Conservation (phyloP, 2,888 invertebrate species). For the Ptilodon capucinus region DNA sequence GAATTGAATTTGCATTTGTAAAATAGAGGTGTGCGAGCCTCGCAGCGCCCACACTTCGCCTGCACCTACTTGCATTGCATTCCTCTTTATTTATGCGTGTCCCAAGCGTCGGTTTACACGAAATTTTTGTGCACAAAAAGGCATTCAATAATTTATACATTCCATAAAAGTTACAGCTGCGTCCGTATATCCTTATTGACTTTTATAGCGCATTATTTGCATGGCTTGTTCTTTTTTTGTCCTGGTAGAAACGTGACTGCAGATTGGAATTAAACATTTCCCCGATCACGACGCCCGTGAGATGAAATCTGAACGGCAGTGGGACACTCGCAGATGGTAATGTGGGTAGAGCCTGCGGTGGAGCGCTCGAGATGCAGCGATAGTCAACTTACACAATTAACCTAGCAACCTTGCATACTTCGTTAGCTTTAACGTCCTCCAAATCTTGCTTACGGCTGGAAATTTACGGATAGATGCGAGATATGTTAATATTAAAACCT, state of each 20-base stretch:
- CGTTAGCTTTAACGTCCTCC: conserved; percentile 42
- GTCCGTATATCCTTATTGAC: conserved; percentile 46
- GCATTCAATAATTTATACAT: conserved; percentile 28
- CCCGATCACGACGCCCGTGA: conserved; percentile 64
- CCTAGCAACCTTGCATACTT: conserved; percentile 55
- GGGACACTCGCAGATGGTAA: conserved; percentile 55
- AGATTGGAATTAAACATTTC: conserved; percentile 53
- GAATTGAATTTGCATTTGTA: conserved; percentile 61
- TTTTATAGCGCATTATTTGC: conserved; percentile 64
- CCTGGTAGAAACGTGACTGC: conserved; percentile 69
- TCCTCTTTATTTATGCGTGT: conserved; percentile 51
- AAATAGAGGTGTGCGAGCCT: conserved; percentile 36
- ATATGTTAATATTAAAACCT: neutral
- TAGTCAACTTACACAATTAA: conserved; percentile 55
- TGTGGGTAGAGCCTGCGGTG: conserved; percentile 32
- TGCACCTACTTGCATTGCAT: conserved; percentile 45
- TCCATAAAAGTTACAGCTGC: conserved; percentile 43
- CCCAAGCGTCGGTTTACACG: conserved; percentile 20
- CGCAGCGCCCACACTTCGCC: conserved; percentile 53
- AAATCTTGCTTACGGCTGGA: conserved; percentile 22
- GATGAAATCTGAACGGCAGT: conserved; percentile 54
- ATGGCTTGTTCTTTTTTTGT: conserved; percentile 49
- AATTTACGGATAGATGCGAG: neutral
- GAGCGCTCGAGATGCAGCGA: conserved; percentile 33
- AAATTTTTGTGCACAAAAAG: conserved; percentile 23